A percentile compares a stretch with the other conserved stretches of the same genome.
Evolutionary conservation across 1,140 invertebrate genomes (phyloP).

Genomic region (Riptortus pedestris): DNA sequence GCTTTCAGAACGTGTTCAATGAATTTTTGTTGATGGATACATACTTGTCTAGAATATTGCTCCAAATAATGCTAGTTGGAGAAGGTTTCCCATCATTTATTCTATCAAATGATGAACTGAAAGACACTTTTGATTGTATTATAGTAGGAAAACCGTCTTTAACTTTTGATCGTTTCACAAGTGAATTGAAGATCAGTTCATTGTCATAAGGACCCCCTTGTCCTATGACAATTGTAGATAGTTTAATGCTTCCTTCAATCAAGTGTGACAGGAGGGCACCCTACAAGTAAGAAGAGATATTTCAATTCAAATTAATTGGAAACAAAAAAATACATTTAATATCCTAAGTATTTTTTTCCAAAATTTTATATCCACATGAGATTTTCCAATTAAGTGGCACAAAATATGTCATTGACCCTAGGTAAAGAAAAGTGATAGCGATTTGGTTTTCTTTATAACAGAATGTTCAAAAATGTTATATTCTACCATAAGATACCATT

Average conservation of each 20-base stretch:
- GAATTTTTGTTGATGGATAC: too few species aligned
- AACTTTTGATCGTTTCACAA: constrained; percentile 19
- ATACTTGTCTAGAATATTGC: constrained; percentile 38
- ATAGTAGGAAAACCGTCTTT: constrained; percentile 16
- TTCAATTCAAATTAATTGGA: background rate
- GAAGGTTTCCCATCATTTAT: constrained; percentile 41
- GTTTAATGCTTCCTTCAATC: constrained; percentile 53
- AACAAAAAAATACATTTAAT: background rate
- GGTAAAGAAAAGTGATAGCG: too few species aligned
- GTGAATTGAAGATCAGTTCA: constrained; percentile 47
- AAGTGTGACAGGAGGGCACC: constrained; percentile 65
- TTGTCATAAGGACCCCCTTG: constrained; percentile 52
- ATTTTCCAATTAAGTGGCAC: too few species aligned
- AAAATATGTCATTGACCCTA: too few species aligned
- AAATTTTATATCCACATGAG: background rate
- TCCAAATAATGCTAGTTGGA: constrained; percentile 52
- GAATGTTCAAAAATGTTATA: too few species aligned
- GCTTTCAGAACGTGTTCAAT: too few species aligned
- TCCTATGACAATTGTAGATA: constrained; percentile 61
- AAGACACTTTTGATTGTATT: constrained; percentile 25
- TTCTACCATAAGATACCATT: too few species aligned
- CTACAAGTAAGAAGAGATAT: constrained; percentile 31
- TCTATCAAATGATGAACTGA: constrained; percentile 16
- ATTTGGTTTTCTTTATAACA: too few species aligned
- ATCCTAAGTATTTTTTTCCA: background rate